Evolutionary conservation across 2,888 invertebrate species (phyloP), one percentile per base, ranked within the genome.

Genomic region (Phortica magna): DNA sequence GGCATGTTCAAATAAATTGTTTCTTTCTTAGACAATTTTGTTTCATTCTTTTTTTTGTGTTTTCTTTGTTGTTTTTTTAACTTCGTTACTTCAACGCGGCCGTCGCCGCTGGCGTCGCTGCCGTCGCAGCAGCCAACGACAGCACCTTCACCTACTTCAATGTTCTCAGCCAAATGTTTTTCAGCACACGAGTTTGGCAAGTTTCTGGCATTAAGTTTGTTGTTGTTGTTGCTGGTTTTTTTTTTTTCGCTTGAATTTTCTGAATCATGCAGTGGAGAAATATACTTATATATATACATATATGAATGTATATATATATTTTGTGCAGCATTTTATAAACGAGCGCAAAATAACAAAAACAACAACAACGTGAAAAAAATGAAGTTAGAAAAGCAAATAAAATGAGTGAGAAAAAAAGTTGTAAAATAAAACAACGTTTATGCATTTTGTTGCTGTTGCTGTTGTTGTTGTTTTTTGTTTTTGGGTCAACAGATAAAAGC

Each of bases 161-260:
- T 31, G 31, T 76, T 77, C 48, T 12, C 48, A 12, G 48, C 76
- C 78, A 76, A 67, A 68, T 59, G 67, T 75, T 79, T 76, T 74
- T 82, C 77, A 75, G 77, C 78, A 80, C 76, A 73, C 31, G 65
- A 76, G 75, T 73, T 78, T 76, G 41, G 61, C 61, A 17, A 61
- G 61, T 61, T 80, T 78, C 74, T 73, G 79, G 73, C 64, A 42
- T 73, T 80, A 73, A 76, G 70, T 75, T 12, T 67, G 9, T 59
- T 12, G 61, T 0, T 64, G 53, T 42, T 55, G 14, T 55, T 22
- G 7, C 10, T 72, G 10, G 9, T n/a, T 57, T 39, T 39, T 14
- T 17, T 59, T 61, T 22, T 48, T 75, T 74, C 77, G 73, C 17
- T 19, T 48, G 70, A 61, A 48, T 67, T 41, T 76, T 59, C 75